phyloP scores from a whole-genome alignment of 2,888 invertebrate genomes.

The Sipha maydis region DNA sequence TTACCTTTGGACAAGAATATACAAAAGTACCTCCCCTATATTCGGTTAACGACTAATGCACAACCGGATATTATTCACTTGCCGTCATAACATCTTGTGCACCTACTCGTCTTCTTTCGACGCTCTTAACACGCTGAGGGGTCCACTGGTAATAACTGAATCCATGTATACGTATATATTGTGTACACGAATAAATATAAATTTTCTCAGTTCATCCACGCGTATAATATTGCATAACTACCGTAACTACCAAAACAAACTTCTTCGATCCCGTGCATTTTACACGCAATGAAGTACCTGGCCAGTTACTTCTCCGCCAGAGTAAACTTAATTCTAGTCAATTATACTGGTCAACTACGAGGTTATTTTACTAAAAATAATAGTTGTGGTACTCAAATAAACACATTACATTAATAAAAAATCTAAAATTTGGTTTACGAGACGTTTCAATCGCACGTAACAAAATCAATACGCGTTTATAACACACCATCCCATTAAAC shows the following conservation, averaged over 20 bases:
- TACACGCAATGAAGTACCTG: conserved; percentile 35
- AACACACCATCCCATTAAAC: too few species aligned
- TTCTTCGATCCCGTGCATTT: not conserved
- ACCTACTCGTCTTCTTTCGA: not conserved
- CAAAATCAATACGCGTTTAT: too few species aligned
- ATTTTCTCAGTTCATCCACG: not conserved
- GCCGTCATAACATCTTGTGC: conserved; percentile 8
- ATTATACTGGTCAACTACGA: conserved; percentile 27
- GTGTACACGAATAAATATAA: not conserved
- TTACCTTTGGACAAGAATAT: conserved; percentile 9
- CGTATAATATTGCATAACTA: not conserved
- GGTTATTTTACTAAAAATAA: conserved; percentile 22
- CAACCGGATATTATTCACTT: conserved; percentile 38
- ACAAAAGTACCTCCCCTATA: not conserved
- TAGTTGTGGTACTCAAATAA: not conserved
- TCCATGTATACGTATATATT: conserved; percentile 5
- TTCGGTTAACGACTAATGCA: conserved; percentile 38
- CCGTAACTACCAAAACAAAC: conserved; percentile 42
- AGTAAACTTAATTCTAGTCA: not conserved
- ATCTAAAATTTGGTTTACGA: not conserved
- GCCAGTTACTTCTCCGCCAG: not conserved
- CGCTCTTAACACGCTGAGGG: not conserved
- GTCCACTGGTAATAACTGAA: conserved; percentile 16
- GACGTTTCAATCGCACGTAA: too few species aligned
- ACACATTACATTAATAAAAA: conserved; percentile 3